phyloP scores from a whole-genome alignment of 2,888 invertebrate species.

The Mantis religiosa region DNA sequence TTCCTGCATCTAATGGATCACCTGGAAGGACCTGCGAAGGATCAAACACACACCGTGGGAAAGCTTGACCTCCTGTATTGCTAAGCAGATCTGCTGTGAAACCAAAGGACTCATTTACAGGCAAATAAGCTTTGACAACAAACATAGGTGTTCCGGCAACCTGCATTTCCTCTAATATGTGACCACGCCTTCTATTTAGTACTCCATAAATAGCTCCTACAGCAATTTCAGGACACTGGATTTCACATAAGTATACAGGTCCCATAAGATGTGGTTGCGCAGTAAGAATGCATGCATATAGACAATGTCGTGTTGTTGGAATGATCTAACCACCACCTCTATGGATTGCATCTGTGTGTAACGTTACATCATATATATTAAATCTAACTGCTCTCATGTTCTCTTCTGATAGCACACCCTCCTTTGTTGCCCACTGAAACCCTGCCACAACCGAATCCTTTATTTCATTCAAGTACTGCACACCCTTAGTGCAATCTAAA shows the following conservation, averaged over 20 bases:
- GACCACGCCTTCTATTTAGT: slow-evolving; percentile 93
- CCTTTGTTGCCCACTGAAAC: slow-evolving; percentile 99
- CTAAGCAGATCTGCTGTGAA: slow-evolving; percentile 96
- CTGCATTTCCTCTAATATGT: slow-evolving; percentile 94
- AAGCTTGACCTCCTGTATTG: slow-evolving; percentile 98
- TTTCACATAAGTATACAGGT: slow-evolving; percentile 99
- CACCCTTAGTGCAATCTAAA: slow-evolving; percentile 98
- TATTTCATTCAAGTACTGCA: slow-evolving; percentile 99
- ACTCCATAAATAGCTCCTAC: slow-evolving; percentile 98
- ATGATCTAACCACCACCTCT: slow-evolving; percentile 99
- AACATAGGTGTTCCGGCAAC: slow-evolving; percentile 97
- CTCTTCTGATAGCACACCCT: slow-evolving; percentile 98
- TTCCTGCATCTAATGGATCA: slow-evolving; percentile 77
- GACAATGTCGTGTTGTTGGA: slow-evolving; percentile 94
- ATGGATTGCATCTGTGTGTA: slow-evolving; percentile 99
- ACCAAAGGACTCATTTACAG: slow-evolving; percentile 99
- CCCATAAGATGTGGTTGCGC: slow-evolving; percentile 94
- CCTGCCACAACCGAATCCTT: slow-evolving; percentile 98
- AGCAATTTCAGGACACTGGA: slow-evolving; percentile 92
- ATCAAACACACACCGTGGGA: slow-evolving; percentile 99
- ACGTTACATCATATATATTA: slow-evolving; percentile 98
- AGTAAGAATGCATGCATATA: slow-evolving; percentile 94
- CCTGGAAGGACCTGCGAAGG: slow-evolving; percentile 98
- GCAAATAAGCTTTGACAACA: slow-evolving; percentile 96
- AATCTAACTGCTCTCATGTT: slow-evolving; percentile 93